Base-by-base conservation (phyloP, 2,797 vertebrate species). In the Gadopsis marmoratus region DNA sequence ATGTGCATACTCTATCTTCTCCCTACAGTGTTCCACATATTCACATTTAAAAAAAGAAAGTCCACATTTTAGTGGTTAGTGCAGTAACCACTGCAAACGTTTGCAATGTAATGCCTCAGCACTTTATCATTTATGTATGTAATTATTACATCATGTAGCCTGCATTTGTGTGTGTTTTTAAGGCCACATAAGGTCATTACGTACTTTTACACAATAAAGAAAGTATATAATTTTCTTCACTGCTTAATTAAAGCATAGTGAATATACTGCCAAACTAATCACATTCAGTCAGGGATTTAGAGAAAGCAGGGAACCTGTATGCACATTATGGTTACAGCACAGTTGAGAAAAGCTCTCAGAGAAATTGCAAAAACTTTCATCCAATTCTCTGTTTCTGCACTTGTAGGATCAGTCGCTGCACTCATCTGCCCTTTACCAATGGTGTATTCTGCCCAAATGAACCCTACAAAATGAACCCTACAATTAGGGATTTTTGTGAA, bases 21-120 rank as follows among this genome's bases (percentile, higher is more conserved):
- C 58, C 16, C 35, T 26, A 37, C 68, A 70, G 35, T 37, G 33
- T 58, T 21, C 21, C 9, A 29, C 56, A 79, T 37, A 47, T 65
- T 78, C 72, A 75, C 56, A 64, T 67, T 56, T 67, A 29, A 74
- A 77, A 77, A 71, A 72, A 65, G 45, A 50, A 64, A 62, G 8
- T 26, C 7, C 14, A 41, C 7, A 1, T 67, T 66, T 68, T 39
- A 12, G 59, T 48, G 11, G 51, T 68, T 51, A 68, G 45, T 55
- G 53, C 43, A 35, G 48, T 53, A 71, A 53, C 70, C 41, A 33
- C 47, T 56, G 54, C 65, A 72, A 48, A 69, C 53, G 2, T 51
- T 47, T 43, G 7, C 19, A 39, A 74, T 83, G 68, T 53, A 73
- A 45, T 51, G 12, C 50, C 56, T 75, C 23, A 61, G 68, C 17